Evolutionary conservation across 2,888 invertebrate species (phyloP).

Genomic region (Hyalella azteca): DNA sequence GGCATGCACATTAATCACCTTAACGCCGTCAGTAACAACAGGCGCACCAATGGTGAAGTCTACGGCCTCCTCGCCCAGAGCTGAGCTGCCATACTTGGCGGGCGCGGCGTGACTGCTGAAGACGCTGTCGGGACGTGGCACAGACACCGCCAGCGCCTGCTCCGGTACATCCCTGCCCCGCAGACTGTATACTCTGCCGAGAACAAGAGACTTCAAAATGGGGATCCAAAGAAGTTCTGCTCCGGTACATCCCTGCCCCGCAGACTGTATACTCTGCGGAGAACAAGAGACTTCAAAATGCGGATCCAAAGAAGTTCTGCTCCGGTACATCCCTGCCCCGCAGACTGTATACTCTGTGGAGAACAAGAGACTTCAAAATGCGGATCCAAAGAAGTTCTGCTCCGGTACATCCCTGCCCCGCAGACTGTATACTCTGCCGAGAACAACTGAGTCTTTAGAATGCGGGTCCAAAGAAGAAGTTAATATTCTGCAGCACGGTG

Average conservation of each 20-base stretch:
- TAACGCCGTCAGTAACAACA: conserved; percentile 58
- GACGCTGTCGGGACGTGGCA: conserved; percentile 33
- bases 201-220: neutral
- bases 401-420: conserved; percentile 61
- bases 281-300: neutral
- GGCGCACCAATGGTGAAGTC: conserved; percentile 81
- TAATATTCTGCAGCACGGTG: too few species aligned
- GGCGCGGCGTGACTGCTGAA: conserved; percentile 9
- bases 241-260: conserved; percentile 61
- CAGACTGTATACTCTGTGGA: conserved; percentile 62
- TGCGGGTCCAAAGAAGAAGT: neutral
- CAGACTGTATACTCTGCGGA: conserved; percentile 62
- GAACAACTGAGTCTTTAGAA: neutral
- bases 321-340: conserved; percentile 61
- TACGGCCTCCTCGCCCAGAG: conserved; percentile 83
- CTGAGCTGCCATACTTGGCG: conserved; percentile 58
- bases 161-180: conserved; percentile 61
- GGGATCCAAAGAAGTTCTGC: conserved; percentile 53
- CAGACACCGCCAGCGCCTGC: conserved; percentile 59
- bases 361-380: neutral
- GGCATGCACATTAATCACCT: neutral
- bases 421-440: conserved; percentile 62
- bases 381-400: conserved; percentile 53
- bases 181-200: conserved; percentile 62
- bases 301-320: conserved; percentile 53